Percentiles rank a stretch among this genome's conserved stretches.
phyloP scores from a whole-genome alignment of 2,113 vertebrate species.

The Gobio gobio region DNA sequence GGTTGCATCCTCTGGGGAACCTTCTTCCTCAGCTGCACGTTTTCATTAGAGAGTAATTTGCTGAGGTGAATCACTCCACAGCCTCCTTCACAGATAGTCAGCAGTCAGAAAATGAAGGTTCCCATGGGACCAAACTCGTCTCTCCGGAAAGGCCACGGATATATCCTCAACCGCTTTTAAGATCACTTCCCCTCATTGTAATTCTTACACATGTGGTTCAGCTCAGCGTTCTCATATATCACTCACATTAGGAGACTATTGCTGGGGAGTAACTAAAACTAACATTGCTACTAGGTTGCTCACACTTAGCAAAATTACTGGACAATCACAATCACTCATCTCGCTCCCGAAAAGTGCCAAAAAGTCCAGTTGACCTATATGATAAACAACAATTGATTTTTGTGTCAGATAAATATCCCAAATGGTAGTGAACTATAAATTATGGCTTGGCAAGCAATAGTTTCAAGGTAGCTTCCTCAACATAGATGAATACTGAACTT shows the following conservation, averaged over 20 bases:
- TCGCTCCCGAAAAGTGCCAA: not conserved
- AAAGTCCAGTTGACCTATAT: not conserved
- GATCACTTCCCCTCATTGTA: not conserved
- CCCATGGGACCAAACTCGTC: not conserved
- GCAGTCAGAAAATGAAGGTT: slow-evolving; percentile 18
- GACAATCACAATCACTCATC: not conserved
- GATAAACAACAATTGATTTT: not conserved
- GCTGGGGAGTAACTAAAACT: not conserved
- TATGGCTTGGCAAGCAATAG: not conserved
- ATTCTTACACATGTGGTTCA: not conserved
- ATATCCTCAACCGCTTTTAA: not conserved
- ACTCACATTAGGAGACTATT: not conserved
- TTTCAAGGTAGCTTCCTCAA: not conserved
- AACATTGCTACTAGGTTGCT: not conserved
- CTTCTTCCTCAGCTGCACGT: slow-evolving; percentile 6
- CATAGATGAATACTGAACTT: not conserved
- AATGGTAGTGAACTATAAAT: not conserved
- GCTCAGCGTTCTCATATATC: not conserved
- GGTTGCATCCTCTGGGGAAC: slow-evolving; percentile 15
- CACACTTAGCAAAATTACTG: not conserved
- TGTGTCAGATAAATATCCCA: not conserved
- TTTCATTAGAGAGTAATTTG: slow-evolving; percentile 56
- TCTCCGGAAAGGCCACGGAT: not conserved
- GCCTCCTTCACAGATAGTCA: not conserved
- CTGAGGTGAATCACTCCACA: slow-evolving; percentile 27